phyloP scores from a whole-genome alignment of 2,113 vertebrate species.

The Mobula hypostoma region DNA sequence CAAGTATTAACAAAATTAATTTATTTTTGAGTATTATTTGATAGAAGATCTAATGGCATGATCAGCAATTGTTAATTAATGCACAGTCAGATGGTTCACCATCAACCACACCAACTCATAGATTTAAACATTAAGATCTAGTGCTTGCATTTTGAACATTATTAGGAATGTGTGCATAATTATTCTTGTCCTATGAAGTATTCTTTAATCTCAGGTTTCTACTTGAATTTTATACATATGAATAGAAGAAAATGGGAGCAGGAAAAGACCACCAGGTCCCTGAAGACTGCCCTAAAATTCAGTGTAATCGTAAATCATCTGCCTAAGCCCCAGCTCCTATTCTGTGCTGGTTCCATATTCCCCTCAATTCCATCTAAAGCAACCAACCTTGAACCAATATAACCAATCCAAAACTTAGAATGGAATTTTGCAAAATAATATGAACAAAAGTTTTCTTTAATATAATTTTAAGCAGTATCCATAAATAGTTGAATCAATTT shows the following conservation, averaged over 20 bases:
- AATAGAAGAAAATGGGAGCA: not conserved
- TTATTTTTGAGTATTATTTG: not conserved
- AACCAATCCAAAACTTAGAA: not conserved
- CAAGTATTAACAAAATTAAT: not conserved
- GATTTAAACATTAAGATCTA: not conserved
- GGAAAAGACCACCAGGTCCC: no score
- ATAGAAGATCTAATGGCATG: not conserved
- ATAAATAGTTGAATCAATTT: no score
- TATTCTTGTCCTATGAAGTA: not conserved
- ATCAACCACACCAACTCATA: not conserved
- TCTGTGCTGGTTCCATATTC: no score
- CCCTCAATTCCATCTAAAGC: no score
- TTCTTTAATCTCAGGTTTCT: not conserved
- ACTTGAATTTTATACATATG: not conserved
- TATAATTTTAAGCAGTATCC: no score
- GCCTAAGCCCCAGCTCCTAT: no score
- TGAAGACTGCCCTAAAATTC: no score
- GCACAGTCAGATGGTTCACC: not conserved
- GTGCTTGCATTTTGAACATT: not conserved
- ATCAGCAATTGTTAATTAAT: not conserved
- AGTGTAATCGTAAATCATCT: no score
- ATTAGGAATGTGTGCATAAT: not conserved
- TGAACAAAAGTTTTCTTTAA: not conserved
- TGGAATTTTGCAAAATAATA: not conserved
- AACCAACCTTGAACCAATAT: not conserved